Evolutionary conservation across 92 coral and sea anemone species (phyloP), one percentile per base, ranked within the genome.

Genomic region (Anthopleura xanthogrammica): DNA sequence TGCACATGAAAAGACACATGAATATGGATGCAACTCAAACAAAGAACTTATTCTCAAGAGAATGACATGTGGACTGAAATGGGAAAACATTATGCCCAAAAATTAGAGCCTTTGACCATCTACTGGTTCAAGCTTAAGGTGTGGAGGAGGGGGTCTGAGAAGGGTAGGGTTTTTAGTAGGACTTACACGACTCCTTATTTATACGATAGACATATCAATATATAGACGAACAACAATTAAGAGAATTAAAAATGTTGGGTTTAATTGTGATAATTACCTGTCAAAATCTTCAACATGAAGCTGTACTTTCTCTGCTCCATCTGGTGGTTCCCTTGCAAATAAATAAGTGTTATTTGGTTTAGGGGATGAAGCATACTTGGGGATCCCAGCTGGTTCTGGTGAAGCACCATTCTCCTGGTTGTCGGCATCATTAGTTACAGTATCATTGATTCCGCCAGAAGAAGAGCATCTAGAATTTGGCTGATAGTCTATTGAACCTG

Each of bases 291-390:
- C 98, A 43, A 93, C 90, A 80, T 94, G 98, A 10, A 89, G 77
- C 29, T 95, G 95, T 17, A 95, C 98, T 79, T 94, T 95, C 89
- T 95, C 98, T 1, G 98, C 98, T 12, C 98, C 98, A 87, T 95
- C 98, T 20, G 98, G 98, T 46, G 98, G 98, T 41, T 95, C 98
- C 52, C 98, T 88, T 43, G 98, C 98, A 90, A 95, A 95, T 52
- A 88, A 83, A 80, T 92, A 95, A 0, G 98, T 90, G 19, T 95
- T 95, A 60, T 95, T 95, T 19, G 98, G 98, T 68, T 90, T 94
- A 3, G 98, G 98, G 19, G 98, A 95, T 2, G 98, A 95, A 2
- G 98, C 98, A 90, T 94, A 95, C 80, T 95, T 95, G 40, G 92
- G 80, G 5, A 90, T 87, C 29, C 85, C 72, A 52, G 96, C 89